Base-by-base conservation (phyloP, 92 coral and sea anemone genomes). In the Diadumene lineata region DNA sequence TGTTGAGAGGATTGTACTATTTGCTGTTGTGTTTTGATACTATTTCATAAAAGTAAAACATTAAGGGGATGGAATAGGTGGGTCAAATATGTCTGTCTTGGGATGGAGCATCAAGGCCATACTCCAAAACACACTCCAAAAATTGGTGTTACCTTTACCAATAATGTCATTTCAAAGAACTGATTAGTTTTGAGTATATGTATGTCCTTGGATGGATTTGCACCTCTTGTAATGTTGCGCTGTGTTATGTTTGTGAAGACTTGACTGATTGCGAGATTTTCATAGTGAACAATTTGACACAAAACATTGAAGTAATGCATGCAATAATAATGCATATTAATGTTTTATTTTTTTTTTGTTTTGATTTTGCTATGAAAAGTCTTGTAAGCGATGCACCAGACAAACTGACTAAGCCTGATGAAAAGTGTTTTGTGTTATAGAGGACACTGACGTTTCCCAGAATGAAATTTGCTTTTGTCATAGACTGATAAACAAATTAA, bases 41-140 rank as follows among this genome's bases (percentile, higher is more conserved):
- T 23, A 43, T 38, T 10, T 1, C 43, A 62, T 27, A 1, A 6
- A n/a, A 27, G 15, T 17, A 58, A 26, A n/a, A 7, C 23, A 9
- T 6, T 23, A 22, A 27, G 1, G 68, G 68, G 68, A 16, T 32
- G 11, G 21, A 53, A 7, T n/a, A 31, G 63, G n/a, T 24, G 11
- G 56, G 21, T 2, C 43, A 56, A 33, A 22, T 31, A 25, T 21
- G 56, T 11, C 77, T 72, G 56, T 34, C 70, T 74, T 74, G 69
- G 79, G 79, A 74, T 74, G 79, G 60, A 60, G 24, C 22, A 25
- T 70, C 70, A 74, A 46, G 79, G 79, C 69, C 70, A 74, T 62
- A 73, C 68, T 26, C 27, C 27, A 31, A n/a, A 58, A 58, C 29
- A 23, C 7, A 58, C 0, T 6, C 1, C 11, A 72, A n/a, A n/a